These are phyloP conservation scores for Plusia festucae DNA, from an alignment of 2,888 invertebrate species.

Conservation along the genomic window DNA sequence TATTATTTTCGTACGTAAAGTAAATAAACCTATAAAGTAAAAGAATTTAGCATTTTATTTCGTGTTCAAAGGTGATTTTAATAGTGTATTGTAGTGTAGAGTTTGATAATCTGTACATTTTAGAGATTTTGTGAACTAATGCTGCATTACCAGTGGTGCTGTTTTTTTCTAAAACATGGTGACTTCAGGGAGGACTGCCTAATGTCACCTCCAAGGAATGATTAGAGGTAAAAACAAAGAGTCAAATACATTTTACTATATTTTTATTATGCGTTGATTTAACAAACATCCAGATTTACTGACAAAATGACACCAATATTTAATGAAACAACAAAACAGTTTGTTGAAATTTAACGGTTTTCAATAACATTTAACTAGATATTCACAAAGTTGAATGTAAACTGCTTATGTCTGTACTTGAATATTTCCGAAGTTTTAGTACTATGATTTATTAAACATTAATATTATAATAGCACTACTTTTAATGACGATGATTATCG, in stretches of 20 bases:
- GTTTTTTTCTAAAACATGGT: no score
- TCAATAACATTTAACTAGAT: slow-evolving; percentile 76
- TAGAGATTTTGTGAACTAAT: no score
- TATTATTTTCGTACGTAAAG: no score
- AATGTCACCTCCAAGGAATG: no score
- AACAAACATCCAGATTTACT: slow-evolving; percentile 8
- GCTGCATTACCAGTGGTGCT: no score
- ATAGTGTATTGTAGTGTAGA: no score
- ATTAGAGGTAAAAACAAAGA: not conserved
- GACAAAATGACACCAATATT: slow-evolving; percentile 1
- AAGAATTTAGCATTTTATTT: no score
- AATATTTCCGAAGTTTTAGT: slow-evolving; percentile 21
- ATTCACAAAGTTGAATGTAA: slow-evolving; percentile 54
- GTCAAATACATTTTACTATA: not conserved
- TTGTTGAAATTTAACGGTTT: slow-evolving; percentile 87
- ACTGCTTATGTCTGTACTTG: slow-evolving; percentile 30
- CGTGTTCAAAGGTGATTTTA: no score
- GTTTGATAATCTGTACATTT: no score
- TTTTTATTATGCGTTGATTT: slow-evolving; percentile 2
- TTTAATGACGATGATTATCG: slow-evolving; percentile 35
- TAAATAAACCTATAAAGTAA: no score
- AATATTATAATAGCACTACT: slow-evolving; percentile 39
- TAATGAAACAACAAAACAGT: slow-evolving; percentile 63
- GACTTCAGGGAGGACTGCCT: no score
- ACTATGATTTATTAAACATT: slow-evolving; percentile 28